Base-by-base conservation (phyloP, 2,797 vertebrate species). In the Acropternis orthonyx region DNA sequence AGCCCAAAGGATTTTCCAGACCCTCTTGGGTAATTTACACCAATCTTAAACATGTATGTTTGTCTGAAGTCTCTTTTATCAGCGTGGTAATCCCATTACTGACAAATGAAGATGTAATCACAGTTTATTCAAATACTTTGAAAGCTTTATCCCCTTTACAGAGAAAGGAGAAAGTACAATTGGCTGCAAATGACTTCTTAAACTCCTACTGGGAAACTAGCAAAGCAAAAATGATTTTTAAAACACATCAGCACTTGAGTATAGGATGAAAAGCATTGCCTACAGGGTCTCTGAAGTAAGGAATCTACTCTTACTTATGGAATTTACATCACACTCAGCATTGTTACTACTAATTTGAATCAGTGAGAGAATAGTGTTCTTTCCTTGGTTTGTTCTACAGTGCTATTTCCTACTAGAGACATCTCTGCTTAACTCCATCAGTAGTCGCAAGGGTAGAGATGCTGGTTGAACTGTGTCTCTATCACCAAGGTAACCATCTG, bases 41-140 rank as follows among this genome's bases (percentile, higher is more conserved):
- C 95, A 80, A 94, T 97, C 85, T 95, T 98, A 98, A 98, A 98
- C 98, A 85, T 97, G 96, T 98, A 97, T 96, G 96, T 97, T 98
- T 96, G 96, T 88, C 95, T 72, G 96, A 94, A 93, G 97, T 96
- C 92, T 96, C 96, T 98, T 98, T 98, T 98, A 97, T 93, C 95
- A 96, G 95, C 85, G 37, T 85, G 94, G 91, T 99, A 99, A 99
- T 99, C 99, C 98, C 98, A 98, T 99, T 99, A 98, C 68, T 90
- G 95, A 95, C 98, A 98, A 98, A 98, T 99, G 98, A 99, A 99
- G 99, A 98, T 97, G 97, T 98, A 97, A 97, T 98, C 98, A 75
- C 97, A 95, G 96, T 97, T 97, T 96, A 97, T 97, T 98, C 97
- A 89, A 97, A 97, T 97, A 34, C 77, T 97, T 98, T 97, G 95